Evolutionary conservation across 2,888 invertebrate species (phyloP), one percentile per base, ranked within the genome.

Genomic region (Acanthosepion pharaonis): DNA sequence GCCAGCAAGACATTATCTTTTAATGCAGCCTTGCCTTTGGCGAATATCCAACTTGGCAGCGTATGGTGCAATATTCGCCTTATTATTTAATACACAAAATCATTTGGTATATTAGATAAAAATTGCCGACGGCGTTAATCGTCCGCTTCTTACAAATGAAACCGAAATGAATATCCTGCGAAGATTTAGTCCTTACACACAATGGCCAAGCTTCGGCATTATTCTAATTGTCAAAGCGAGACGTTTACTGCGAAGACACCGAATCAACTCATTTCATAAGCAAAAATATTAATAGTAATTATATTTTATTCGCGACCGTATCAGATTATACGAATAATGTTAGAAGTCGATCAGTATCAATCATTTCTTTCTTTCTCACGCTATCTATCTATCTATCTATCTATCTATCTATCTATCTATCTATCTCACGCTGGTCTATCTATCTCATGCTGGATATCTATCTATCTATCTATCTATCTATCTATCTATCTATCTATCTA

Each of bases 71-170:
- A 78, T 78, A 78, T 78, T n/a, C n/a, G n/a, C n/a, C 78, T 78
- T 78, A 78, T 78, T 78, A 78, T 78, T 78, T 78, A n/a, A 78
- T 33, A 15, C 78, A 78, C 15, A 33, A 78, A 78, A 78, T 78
- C 78, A n/a, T n/a, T 78, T 78, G 78, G 78, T 78, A 33, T 78
- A 78, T 78, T 78, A n/a, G 78, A 78, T 78, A n/a, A 78, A 78
- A 33, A 78, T 78, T n/a, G 78, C 78, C 78, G 15, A n/a, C n/a
- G 78, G 78, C 78, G 11, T 18, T 78, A 78, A 78, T 78, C n/a
- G 78, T 33, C n/a, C n/a, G 78, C 11, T n/a, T 78, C 78, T 33
- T n/a, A 11, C n/a, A 78, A 78, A 78, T 78, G 78, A 78, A 33
- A 78, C 78, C 9, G n/a, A 78, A 78, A 78, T 78, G 78, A n/a